Conservation (phyloP, 2,113 vertebrate species). For the Octodon degus region DNA sequence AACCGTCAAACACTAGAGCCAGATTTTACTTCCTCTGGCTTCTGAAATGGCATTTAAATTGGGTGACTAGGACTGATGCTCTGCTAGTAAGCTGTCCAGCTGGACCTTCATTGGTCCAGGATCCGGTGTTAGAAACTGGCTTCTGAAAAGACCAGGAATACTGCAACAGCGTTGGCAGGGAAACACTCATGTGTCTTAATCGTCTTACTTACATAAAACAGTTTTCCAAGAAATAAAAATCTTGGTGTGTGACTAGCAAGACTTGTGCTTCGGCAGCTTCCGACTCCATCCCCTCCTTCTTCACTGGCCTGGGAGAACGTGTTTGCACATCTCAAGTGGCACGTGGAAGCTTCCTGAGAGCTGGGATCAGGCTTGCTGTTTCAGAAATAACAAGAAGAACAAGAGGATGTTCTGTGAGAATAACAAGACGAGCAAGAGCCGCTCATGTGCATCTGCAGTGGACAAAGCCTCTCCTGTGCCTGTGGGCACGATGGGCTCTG, state of each 20-base stretch:
- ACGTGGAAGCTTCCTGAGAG: not conserved
- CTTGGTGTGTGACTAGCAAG: not conserved
- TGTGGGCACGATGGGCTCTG: not conserved
- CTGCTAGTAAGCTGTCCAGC: not conserved
- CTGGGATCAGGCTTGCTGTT: not conserved
- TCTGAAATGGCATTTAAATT: conserved; percentile 49
- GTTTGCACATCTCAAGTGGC: not conserved
- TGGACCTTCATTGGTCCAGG: not conserved
- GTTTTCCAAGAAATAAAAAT: conserved; percentile 33
- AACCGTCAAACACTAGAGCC: not conserved
- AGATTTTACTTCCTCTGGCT: conserved; percentile 40
- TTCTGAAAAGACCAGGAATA: conserved; percentile 39
- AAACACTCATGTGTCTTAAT: conserved; percentile 40
- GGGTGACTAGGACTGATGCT: not conserved
- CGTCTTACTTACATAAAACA: conserved; percentile 35
- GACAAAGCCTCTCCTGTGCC: not conserved
- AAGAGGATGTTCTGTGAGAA: not conserved
- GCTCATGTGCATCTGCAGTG: not conserved
- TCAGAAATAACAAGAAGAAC: not conserved
- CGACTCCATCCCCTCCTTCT: not conserved
- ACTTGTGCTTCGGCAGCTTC: not conserved
- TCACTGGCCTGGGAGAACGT: not conserved
- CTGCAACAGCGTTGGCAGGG: conserved; percentile 13
- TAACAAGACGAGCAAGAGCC: not conserved
- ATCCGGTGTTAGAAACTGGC: not conserved